A percentile compares a stretch with the other conserved stretches of the same genome.
These are phyloP conservation scores for Metellina segmentata DNA, from an alignment of 2,888 invertebrate species.

Conservation along the genomic window DNA sequence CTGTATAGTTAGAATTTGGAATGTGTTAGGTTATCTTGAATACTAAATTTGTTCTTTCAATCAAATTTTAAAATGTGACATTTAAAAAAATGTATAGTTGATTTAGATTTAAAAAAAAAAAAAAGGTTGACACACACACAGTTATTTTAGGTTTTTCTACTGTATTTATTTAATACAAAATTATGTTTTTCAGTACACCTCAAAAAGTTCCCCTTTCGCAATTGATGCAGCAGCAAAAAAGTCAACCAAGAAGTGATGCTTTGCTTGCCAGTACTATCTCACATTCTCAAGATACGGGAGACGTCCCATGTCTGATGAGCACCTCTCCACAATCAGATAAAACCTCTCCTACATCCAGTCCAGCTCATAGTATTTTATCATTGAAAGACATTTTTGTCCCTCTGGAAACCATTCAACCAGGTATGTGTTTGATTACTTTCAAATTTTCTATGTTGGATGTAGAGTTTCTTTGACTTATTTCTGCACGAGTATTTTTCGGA, in stretches of 20 bases:
- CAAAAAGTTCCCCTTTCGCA: slow-evolving; percentile 87
- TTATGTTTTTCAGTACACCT: slow-evolving; percentile 81
- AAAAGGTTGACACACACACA: too few relatives aligned
- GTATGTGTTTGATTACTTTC: slow-evolving; percentile 80
- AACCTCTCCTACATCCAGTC: slow-evolving; percentile 75
- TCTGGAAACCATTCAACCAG: slow-evolving; percentile 89
- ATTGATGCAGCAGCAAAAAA: slow-evolving; percentile 79
- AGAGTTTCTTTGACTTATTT: background rate
- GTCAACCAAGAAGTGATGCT: slow-evolving; percentile 81
- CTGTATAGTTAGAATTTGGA: too few relatives aligned
- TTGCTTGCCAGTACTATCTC: background rate
- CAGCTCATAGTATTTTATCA: slow-evolving; percentile 82
- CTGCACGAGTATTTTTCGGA: too few relatives aligned
- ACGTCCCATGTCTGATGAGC: slow-evolving; percentile 25
- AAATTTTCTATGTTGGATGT: background rate
- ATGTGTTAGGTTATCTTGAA: too few relatives aligned
- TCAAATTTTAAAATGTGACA: too few relatives aligned
- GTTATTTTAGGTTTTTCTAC: too few relatives aligned
- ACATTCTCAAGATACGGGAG: background rate
- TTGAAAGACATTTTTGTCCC: slow-evolving; percentile 88
- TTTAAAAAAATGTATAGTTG: too few relatives aligned
- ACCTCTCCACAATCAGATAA: slow-evolving; percentile 40
- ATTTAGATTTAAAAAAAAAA: too few relatives aligned
- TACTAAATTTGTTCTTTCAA: too few relatives aligned
- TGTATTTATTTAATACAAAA: background rate